Evolutionary conservation across 2,888 invertebrate genomes (phyloP).

Genomic region (Drosophila paramelanica): DNA sequence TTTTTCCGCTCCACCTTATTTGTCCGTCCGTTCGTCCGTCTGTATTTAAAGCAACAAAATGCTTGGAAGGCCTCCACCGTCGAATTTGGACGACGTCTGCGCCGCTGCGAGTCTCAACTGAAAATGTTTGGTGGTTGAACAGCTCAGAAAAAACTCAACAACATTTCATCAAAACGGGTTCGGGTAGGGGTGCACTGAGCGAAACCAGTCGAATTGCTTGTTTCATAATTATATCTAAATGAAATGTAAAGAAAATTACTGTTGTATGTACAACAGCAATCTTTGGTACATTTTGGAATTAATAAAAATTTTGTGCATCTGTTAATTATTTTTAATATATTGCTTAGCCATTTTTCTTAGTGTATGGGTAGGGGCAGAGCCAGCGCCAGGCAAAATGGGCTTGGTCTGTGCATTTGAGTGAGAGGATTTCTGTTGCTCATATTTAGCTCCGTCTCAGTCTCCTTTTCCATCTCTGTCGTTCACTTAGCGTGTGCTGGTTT

Average conservation of each 20-base stretch:
- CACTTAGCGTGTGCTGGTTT: constrained; percentile 6
- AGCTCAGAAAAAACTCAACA: constrained; percentile 61
- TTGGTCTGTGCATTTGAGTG: constrained; percentile 67
- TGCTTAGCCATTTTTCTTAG: constrained; percentile 19
- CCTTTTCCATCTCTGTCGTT: constrained; percentile 31
- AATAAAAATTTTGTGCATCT: too few relatives aligned
- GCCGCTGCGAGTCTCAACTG: constrained; percentile 71
- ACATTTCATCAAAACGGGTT: constrained; percentile 62
- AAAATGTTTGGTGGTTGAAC: constrained; percentile 77
- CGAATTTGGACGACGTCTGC: constrained; percentile 70
- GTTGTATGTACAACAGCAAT: too few relatives aligned
- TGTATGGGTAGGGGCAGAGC: constrained; percentile 40
- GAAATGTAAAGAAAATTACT: too few relatives aligned
- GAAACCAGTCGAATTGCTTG: constrained; percentile 10
- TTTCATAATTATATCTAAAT: neutral
- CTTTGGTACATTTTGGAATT: neutral
- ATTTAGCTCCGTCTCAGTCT: constrained; percentile 43
- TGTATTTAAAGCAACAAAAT: constrained; percentile 12
- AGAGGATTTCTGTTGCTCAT: constrained; percentile 55
- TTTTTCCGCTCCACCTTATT: constrained; percentile 3
- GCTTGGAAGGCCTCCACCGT: constrained; percentile 41
- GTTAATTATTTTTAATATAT: neutral
- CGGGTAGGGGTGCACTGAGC: constrained; percentile 32
- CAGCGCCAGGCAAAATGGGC: constrained; percentile 61
- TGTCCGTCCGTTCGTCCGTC: constrained; percentile 9